Evolutionary conservation across 1,140 invertebrate species (phyloP).

Genomic region (Melanaphis sacchari): DNA sequence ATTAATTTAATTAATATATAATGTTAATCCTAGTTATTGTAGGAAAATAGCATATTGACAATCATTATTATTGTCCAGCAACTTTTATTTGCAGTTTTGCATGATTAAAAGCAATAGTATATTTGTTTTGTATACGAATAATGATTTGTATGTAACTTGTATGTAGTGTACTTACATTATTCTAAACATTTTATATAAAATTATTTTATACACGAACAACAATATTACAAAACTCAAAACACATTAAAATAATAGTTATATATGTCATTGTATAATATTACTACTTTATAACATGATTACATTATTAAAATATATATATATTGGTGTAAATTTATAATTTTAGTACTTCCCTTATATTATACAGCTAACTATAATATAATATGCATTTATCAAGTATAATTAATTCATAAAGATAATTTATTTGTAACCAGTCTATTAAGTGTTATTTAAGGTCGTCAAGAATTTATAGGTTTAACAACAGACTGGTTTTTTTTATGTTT

Average conservation of each 20-base stretch:
- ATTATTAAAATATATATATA: not conserved
- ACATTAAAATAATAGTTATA: not conserved
- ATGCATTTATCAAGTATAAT: not conserved
- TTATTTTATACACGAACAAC: not conserved
- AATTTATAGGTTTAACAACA: conserved; percentile 25
- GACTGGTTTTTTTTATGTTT: conserved; percentile 44
- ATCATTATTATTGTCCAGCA: not conserved
- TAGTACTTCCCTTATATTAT: not conserved
- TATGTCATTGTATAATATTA: not conserved
- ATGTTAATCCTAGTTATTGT: not conserved
- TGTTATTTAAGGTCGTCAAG: conserved; percentile 32
- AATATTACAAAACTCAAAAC: not conserved
- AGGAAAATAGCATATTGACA: not conserved
- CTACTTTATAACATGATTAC: not conserved
- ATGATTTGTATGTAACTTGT: not conserved
- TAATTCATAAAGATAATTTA: not conserved
- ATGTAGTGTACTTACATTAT: not conserved
- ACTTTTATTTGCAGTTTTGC: not conserved
- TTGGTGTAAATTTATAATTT: not conserved
- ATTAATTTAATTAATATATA: not conserved
- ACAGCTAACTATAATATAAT: not conserved
- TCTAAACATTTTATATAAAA: not conserved
- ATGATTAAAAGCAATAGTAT: not conserved
- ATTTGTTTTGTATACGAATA: not conserved
- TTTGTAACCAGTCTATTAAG: not conserved